Conservation (phyloP, 2,888 invertebrate genomes). For the Drosophila paranaensis region DNA sequence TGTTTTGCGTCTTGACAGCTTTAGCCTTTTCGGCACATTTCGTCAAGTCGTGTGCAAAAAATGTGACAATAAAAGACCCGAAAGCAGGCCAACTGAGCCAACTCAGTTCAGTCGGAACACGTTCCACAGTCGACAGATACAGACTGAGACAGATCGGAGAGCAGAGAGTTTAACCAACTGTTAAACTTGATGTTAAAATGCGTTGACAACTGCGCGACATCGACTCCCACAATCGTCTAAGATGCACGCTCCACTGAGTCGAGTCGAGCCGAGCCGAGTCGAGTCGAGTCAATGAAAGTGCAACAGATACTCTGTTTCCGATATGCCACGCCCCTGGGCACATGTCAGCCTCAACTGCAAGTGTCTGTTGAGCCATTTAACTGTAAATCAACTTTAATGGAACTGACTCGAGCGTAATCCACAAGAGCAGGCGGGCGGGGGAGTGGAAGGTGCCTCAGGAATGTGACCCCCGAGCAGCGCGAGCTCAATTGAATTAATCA, state of each 20-base stretch:
- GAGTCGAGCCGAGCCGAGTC: not conserved
- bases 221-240: conserved; percentile 3
- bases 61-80: conserved; percentile 67
- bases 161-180: conserved; percentile 15
- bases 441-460: conserved; percentile 18
- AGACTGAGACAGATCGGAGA: conserved; percentile 44
- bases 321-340: conserved; percentile 10
- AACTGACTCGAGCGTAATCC: conserved; percentile 43
- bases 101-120: conserved; percentile 2
- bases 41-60: conserved; percentile 68
- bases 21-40: conserved; percentile 64
- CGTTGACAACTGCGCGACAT: conserved; percentile 63
- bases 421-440: not conserved
- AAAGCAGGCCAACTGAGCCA: conserved; percentile 45
- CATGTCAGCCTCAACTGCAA: conserved; percentile 21
- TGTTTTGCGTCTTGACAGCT: conserved; percentile 47
- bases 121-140: conserved; percentile 43
- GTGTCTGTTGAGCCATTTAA: conserved; percentile 43
- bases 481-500: conserved; percentile 39
- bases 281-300: conserved; percentile 40
- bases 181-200: conserved; percentile 60
- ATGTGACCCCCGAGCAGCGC: conserved; percentile 31
- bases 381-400: conserved; percentile 46
- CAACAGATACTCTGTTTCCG: conserved; percentile 42
- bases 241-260: conserved; percentile 22